A percentile compares a stretch with the other conserved stretches of the same genome.
Evolutionary conservation across 2,113 vertebrate species (phyloP).

Genomic region (Onychostoma macrolepis): DNA sequence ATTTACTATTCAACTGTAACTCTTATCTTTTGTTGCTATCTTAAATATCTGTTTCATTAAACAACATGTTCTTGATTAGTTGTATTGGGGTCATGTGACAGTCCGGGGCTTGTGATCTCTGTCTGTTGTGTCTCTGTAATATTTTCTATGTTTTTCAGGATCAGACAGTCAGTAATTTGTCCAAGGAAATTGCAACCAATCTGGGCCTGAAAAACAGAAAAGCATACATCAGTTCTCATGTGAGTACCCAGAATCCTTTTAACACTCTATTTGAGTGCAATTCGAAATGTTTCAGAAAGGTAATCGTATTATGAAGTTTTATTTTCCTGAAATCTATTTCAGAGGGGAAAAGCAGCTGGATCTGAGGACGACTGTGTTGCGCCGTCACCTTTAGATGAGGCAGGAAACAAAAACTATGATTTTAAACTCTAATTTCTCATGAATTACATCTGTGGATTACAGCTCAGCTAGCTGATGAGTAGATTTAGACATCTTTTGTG

Average conservation of each 20-base stretch:
- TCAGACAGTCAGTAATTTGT: constrained; percentile 86
- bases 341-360: background rate
- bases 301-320: background rate
- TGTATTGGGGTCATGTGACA: background rate
- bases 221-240: constrained; percentile 86
- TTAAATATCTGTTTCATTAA: background rate
- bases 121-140: background rate
- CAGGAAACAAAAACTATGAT: background rate
- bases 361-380: background rate
- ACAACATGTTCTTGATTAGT: background rate
- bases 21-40: background rate
- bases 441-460: background rate
- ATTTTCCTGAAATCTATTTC: background rate
- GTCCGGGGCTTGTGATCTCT: background rate
- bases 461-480: background rate
- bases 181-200: constrained; percentile 86
- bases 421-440: background rate
- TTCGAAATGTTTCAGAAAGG: background rate
- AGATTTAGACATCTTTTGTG: background rate
- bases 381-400: background rate
- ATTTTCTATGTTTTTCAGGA: constrained; percentile 74
- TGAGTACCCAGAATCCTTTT: constrained; percentile 58
- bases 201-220: constrained; percentile 86
- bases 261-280: background rate
- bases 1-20: no score